A percentile compares a stretch with the other conserved stretches of the same genome.
These are phyloP conservation scores for Paradisaea rubra DNA, from an alignment of 2,113 vertebrate genomes.

Conservation along the genomic window DNA sequence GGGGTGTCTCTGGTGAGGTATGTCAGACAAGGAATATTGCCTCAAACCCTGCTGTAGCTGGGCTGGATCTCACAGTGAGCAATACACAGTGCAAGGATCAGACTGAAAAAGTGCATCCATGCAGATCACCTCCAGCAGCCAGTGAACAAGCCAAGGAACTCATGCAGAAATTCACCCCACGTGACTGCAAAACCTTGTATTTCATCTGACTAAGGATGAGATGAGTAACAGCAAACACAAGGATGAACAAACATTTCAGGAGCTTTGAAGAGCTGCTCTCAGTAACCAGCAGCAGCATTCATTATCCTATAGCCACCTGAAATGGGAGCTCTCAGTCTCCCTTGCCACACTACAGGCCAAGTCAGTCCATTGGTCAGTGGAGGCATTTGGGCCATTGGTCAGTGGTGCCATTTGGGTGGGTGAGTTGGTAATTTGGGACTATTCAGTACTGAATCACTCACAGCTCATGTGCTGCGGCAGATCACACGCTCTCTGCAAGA, in stretches of 20 bases:
- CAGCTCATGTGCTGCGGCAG: neutral
- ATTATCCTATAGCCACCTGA: neutral
- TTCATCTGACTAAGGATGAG: neutral
- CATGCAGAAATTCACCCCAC: neutral
- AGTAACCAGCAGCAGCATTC: neutral
- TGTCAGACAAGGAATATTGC: fast-evolving
- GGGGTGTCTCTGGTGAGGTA: neutral
- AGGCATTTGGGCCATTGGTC: neutral
- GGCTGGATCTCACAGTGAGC: neutral
- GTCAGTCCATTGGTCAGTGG: neutral
- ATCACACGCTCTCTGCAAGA: neutral
- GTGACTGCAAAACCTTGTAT: neutral
- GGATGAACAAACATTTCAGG: neutral
- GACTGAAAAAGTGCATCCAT: neutral
- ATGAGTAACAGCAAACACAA: neutral
- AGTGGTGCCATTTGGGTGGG: neutral
- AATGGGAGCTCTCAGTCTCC: neutral
- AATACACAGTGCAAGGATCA: neutral
- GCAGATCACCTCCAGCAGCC: neutral
- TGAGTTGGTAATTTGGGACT: fast-evolving
- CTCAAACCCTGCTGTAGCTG: neutral
- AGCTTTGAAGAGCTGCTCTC: neutral
- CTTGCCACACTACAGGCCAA: fast-evolving
- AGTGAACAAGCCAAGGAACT: neutral
- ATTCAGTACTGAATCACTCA: neutral